These are phyloP conservation scores for Nibea coibor DNA, from an alignment of 2,113 vertebrate species.

Conservation along the genomic window DNA sequence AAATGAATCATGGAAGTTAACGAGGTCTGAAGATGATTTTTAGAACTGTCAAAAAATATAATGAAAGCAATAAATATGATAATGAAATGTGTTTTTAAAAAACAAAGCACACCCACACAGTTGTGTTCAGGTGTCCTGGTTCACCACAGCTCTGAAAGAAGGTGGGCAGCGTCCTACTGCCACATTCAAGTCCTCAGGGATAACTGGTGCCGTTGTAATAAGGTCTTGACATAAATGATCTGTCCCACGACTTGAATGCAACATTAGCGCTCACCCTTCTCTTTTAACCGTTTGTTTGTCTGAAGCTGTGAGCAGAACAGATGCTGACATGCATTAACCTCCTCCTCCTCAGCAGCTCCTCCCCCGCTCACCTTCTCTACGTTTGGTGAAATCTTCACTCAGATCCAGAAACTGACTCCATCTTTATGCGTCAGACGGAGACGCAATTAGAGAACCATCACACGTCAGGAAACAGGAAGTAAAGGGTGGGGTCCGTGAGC, in stretches of 20 bases:
- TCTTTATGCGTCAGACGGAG: not conserved
- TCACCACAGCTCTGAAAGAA: too few relatives aligned
- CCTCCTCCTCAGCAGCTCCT: constrained; percentile 1
- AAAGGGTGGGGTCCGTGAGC: constrained; percentile 83
- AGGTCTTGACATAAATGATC: not conserved
- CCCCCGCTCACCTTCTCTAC: not conserved
- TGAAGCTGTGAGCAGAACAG: not conserved
- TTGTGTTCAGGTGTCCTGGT: not conserved
- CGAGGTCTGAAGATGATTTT: not conserved
- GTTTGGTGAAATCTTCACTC: not conserved
- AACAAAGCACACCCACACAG: not conserved
- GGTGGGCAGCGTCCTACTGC: too few relatives aligned
- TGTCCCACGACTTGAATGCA: not conserved
- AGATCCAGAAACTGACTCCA: not conserved
- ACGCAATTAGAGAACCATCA: not conserved
- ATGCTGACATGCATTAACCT: not conserved
- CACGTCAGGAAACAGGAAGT: constrained; percentile 78
- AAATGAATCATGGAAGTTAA: not conserved
- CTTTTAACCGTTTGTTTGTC: too few relatives aligned
- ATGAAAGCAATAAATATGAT: too few relatives aligned
- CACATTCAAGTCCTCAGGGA: too few relatives aligned
- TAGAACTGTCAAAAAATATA: not conserved
- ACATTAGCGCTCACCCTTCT: too few relatives aligned
- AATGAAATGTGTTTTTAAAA: too few relatives aligned
- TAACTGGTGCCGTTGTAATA: too few relatives aligned